Percentiles rank a stretch among this genome's conserved stretches.
These are phyloP conservation scores for Collichthys lucidus DNA, from an alignment of 2,113 vertebrate genomes.

Conservation along the genomic window DNA sequence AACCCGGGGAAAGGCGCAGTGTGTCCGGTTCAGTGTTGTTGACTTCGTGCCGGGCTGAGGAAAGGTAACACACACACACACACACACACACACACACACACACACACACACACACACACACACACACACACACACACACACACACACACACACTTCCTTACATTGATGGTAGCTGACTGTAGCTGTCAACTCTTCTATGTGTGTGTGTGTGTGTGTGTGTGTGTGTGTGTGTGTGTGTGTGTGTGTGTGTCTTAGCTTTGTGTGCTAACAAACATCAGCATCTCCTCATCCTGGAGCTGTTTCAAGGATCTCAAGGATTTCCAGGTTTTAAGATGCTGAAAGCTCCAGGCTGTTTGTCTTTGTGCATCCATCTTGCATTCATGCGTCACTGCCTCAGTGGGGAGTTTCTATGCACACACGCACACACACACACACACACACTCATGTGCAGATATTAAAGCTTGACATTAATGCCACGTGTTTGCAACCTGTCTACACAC, in stretches of 20 bases:
- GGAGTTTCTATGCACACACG: no score
- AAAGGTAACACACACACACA: slow-evolving; percentile 44
- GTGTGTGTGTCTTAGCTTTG: background rate
- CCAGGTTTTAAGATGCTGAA: no score
- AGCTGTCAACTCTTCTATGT: slow-evolving; percentile 40
- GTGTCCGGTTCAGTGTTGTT: background rate
- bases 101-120: no score
- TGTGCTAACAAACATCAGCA: background rate
- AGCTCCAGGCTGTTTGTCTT: background rate
- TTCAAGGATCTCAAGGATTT: no score
- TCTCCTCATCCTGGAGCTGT: background rate
- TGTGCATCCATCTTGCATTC: slow-evolving; percentile 28
- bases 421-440: background rate
- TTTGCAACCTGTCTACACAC: slow-evolving; percentile 19
- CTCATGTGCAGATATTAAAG: background rate
- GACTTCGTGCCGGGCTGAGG: background rate
- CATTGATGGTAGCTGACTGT: slow-evolving; percentile 52
- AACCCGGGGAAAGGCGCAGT: background rate
- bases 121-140: no score
- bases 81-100: no score
- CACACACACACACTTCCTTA: no score
- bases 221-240: no score
- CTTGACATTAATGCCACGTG: slow-evolving; percentile 70
- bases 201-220: background rate
- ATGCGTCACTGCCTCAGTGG: slow-evolving; percentile 35